These are phyloP conservation scores for Gymnodraco acuticeps DNA, from an alignment of 2,797 vertebrate species.

Conservation along the genomic window DNA sequence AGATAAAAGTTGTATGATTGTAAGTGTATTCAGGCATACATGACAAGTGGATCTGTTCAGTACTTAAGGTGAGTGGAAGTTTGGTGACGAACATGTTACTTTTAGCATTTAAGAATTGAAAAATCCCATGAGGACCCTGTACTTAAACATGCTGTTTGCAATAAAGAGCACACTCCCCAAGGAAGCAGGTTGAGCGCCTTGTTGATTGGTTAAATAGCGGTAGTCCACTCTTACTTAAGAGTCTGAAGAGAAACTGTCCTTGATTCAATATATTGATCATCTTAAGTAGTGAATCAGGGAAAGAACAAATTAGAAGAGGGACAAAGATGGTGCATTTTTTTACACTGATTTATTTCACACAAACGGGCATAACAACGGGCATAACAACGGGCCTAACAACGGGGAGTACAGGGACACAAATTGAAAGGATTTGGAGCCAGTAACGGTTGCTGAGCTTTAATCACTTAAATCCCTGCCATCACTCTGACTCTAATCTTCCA, in stretches of 20 bases:
- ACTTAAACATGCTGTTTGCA: neutral
- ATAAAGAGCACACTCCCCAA: neutral
- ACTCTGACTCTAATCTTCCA: constrained; percentile 13
- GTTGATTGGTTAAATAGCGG: constrained; percentile 2
- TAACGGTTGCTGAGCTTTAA: constrained; percentile 24
- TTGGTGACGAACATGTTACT: no score
- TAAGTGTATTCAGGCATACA: neutral
- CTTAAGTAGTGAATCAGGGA: neutral
- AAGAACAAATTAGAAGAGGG: neutral
- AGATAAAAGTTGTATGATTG: neutral
- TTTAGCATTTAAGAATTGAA: neutral
- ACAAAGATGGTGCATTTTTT: neutral
- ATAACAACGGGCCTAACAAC: neutral
- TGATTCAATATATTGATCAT: constrained; percentile 43
- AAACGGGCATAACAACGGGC: neutral
- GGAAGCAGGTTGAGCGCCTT: neutral
- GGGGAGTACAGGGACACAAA: neutral
- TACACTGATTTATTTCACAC: neutral
- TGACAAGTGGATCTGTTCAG: neutral
- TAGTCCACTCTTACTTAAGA: constrained; percentile 7
- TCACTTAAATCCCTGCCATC: constrained; percentile 13
- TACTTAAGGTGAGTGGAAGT: no score
- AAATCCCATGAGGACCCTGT: neutral
- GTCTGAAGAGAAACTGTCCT: constrained; percentile 23
- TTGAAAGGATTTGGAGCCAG: constrained; percentile 2